Evolutionary conservation across 1,140 invertebrate species (phyloP).

Genomic region (Achroia grisella): DNA sequence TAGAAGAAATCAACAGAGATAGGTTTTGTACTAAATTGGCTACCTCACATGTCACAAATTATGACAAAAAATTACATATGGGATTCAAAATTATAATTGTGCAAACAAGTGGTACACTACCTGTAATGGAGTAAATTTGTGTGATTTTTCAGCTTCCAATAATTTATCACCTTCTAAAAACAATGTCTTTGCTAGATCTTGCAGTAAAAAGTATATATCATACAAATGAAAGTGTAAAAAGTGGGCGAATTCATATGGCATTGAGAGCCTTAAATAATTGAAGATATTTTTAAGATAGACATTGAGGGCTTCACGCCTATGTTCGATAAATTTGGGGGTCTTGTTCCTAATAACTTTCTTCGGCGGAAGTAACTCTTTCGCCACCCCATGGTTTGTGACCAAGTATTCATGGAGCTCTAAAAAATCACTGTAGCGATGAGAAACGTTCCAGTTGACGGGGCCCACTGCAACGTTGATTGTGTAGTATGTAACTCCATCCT

Average conservation of each 20-base stretch:
- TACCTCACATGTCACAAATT: too few relatives aligned
- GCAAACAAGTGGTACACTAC: conserved; percentile 64
- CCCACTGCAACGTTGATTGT: conserved; percentile 75
- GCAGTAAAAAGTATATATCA: conserved; percentile 87
- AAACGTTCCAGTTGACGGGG: conserved; percentile 85
- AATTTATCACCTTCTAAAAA: conserved; percentile 81
- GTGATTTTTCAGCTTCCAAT: conserved; percentile 75
- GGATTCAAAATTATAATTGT: conserved; percentile 2
- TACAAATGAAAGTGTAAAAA: conserved; percentile 89
- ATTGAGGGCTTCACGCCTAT: conserved; percentile 84
- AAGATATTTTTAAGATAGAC: conserved; percentile 86
- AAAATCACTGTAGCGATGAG: conserved; percentile 92
- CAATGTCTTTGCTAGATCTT: conserved; percentile 83
- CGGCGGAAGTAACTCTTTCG: conserved; percentile 89
- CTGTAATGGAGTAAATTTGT: conserved; percentile 82
- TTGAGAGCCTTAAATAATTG: conserved; percentile 80
- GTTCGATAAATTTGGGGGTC: conserved; percentile 87
- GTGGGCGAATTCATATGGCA: conserved; percentile 83
- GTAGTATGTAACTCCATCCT: conserved; percentile 69
- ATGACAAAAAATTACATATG: too few relatives aligned
- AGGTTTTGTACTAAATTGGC: too few relatives aligned
- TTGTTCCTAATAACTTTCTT: conserved; percentile 86
- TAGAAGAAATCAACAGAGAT: too few relatives aligned
- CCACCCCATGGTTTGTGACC: conserved; percentile 83
- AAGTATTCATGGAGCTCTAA: conserved; percentile 89